Conservation (phyloP, 2,888 invertebrate genomes). For the Apantesis nais region DNA sequence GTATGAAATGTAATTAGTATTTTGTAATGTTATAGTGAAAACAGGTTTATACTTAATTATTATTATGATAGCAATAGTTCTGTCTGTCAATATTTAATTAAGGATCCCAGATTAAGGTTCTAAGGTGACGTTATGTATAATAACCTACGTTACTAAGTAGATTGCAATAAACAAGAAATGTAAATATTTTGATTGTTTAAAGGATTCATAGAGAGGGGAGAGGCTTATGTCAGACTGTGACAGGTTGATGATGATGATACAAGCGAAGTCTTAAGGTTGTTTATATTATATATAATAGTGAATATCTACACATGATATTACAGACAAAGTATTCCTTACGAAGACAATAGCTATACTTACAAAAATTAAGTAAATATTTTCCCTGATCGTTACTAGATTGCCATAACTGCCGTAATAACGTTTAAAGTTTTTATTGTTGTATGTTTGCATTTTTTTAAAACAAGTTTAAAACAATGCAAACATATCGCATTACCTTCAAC, state of each 20-base stretch:
- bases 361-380: background rate
- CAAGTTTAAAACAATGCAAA: background rate
- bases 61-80: background rate
- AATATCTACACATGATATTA: background rate
- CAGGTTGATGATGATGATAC: too few relatives aligned
- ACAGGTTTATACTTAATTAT: background rate
- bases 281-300: background rate
- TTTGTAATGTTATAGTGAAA: background rate
- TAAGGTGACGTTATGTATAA: background rate
- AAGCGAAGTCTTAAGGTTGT: background rate
- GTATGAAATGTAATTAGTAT: background rate
- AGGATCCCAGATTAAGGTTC: too few relatives aligned
- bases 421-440: background rate
- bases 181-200: background rate
- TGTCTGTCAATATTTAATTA: background rate
- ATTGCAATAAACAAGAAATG: background rate
- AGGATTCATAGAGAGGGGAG: too few relatives aligned
- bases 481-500: background rate
- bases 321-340: background rate
- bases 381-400: slow-evolving; percentile 2
- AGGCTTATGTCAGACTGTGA: too few relatives aligned
- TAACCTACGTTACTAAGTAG: background rate
- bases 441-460: too few relatives aligned
- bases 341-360: background rate
- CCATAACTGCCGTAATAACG: background rate